Percentiles rank a stretch among this genome's conserved stretches.
Conservation (phyloP, 2,888 invertebrate genomes). For the Spodoptera littoralis region DNA sequence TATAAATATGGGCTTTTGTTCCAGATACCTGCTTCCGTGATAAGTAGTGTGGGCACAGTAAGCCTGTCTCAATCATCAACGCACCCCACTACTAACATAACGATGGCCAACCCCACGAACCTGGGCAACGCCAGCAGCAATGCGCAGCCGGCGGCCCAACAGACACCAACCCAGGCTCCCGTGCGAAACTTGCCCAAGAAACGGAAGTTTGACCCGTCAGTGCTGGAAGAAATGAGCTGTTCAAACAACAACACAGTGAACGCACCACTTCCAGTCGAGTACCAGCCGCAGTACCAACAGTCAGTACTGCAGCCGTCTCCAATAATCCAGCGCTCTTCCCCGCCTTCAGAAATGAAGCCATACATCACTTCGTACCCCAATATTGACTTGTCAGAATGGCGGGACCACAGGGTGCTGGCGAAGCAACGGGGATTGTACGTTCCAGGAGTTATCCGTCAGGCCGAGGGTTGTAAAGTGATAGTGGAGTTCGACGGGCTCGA, state of each 20-base stretch:
- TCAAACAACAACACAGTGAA: conserved; percentile 78
- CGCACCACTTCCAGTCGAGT: conserved; percentile 71
- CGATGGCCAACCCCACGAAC: conserved; percentile 85
- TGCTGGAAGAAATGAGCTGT: conserved; percentile 91
- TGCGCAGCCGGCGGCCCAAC: conserved; percentile 72
- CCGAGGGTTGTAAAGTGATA: conserved; percentile 91
- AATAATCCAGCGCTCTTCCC: conserved; percentile 85
- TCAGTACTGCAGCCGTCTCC: conserved; percentile 79
- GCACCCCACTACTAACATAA: conserved; percentile 77
- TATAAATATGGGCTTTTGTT: conserved; percentile 50
- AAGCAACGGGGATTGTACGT: conserved; percentile 94
- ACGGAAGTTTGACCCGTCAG: conserved; percentile 95
- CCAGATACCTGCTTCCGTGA: conserved; percentile 89
- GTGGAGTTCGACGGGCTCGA: conserved; percentile 95
- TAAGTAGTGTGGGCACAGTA: conserved; percentile 89
- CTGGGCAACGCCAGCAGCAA: conserved; percentile 78
- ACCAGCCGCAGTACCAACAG: conserved; percentile 71
- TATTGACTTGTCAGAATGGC: conserved; percentile 97
- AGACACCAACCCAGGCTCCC: conserved; percentile 86
- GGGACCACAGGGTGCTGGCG: conserved; percentile 96
- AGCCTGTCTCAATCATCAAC: conserved; percentile 84
- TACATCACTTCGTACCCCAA: conserved; percentile 85
- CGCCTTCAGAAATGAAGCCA: conserved; percentile 87
- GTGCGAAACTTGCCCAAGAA: conserved; percentile 97
- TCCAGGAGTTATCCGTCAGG: conserved; percentile 95